Percentiles rank a stretch among this genome's conserved stretches.
Conservation (phyloP, 2,113 vertebrate genomes). For the Recurvirostra avosetta region DNA sequence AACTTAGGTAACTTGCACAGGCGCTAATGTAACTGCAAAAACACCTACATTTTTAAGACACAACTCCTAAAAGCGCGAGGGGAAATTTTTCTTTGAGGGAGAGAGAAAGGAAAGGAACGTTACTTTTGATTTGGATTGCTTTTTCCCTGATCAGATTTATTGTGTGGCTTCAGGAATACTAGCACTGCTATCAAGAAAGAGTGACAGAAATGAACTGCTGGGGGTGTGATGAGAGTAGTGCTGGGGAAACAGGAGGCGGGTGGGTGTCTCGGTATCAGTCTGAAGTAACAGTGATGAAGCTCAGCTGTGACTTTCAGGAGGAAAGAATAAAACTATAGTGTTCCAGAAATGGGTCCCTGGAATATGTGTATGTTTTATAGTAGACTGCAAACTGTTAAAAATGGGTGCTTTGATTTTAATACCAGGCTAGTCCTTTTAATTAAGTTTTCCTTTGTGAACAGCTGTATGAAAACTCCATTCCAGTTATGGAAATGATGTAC, state of each 20-base stretch:
- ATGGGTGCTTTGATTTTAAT: background rate
- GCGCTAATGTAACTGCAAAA: background rate
- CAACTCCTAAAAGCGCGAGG: background rate
- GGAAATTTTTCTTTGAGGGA: too few relatives aligned
- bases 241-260: background rate
- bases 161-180: background rate
- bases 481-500: background rate
- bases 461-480: background rate
- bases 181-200: background rate
- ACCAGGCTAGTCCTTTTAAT: background rate
- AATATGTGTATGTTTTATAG: background rate
- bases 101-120: background rate
- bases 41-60: background rate
- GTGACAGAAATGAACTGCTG: background rate
- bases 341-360: background rate
- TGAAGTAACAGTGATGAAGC: background rate
- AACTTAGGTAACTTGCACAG: background rate
- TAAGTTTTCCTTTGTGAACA: background rate
- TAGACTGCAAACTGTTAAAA: background rate
- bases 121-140: background rate
- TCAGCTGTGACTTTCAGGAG: background rate
- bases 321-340: background rate
- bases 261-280: background rate
- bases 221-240: background rate
- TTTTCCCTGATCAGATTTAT: background rate